A percentile compares a stretch with the other conserved stretches of the same genome.
These are phyloP conservation scores for Ophthalmotilapia sp. DNA, from an alignment of 2,113 vertebrate species.

Conservation along the genomic window DNA sequence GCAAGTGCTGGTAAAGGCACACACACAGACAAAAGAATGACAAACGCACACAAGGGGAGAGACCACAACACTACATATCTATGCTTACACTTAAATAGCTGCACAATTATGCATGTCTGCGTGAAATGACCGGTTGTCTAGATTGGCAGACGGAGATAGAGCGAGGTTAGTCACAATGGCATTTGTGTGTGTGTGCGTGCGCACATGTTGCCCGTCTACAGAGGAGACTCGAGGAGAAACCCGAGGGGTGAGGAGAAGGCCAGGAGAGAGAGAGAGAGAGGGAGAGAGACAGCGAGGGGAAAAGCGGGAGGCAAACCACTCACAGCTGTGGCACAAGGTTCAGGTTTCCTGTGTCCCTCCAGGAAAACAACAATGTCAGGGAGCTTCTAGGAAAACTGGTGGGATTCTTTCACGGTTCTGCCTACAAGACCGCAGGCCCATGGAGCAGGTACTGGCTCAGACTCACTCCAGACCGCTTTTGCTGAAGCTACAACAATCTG, in stretches of 20 bases:
- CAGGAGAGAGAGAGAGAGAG: background rate
- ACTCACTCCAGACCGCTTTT: background rate
- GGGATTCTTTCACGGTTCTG: background rate
- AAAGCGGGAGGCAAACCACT: conserved; percentile 53
- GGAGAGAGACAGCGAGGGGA: background rate
- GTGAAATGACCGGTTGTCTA: conserved; percentile 60
- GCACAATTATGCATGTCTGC: conserved; percentile 60
- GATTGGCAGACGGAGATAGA: conserved; percentile 56
- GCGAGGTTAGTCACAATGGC: conserved; percentile 38
- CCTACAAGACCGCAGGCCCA: background rate
- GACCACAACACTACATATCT: conserved; percentile 51
- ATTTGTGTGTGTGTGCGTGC: background rate
- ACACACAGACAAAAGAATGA: conserved; percentile 29
- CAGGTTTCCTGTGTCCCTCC: conserved; percentile 55
- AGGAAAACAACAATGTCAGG: conserved; percentile 52
- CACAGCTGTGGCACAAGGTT: conserved; percentile 54
- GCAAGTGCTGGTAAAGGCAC: conserved; percentile 8
- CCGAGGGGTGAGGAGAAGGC: conserved; percentile 26
- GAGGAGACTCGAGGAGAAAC: conserved; percentile 4
- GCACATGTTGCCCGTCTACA: background rate
- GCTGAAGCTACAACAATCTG: background rate
- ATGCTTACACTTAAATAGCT: conserved; percentile 50
- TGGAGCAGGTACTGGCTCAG: background rate
- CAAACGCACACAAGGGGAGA: conserved; percentile 4
- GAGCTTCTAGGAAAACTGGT: conserved; percentile 47